Conservation (phyloP, 23 tunicate species). For the Botrylloides violaceus region DNA sequence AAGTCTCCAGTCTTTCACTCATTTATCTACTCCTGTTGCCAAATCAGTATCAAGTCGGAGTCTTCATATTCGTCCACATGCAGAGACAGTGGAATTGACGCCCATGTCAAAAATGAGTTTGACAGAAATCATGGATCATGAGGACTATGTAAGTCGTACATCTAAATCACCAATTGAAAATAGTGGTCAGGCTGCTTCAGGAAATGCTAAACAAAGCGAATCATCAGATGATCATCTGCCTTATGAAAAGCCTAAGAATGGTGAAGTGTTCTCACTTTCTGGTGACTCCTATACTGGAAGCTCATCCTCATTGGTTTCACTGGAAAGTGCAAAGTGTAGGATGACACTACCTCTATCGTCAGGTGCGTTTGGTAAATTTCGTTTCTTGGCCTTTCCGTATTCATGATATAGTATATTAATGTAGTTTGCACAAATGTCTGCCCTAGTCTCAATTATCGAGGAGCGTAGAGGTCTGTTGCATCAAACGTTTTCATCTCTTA, state of each 20-base stretch:
- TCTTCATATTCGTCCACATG: neutral
- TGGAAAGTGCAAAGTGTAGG: slow-evolving; percentile 2
- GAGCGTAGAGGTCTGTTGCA: too few species aligned
- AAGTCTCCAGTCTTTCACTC: neutral
- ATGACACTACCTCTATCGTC: slow-evolving; percentile 4
- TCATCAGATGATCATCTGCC: too few species aligned
- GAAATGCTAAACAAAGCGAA: neutral
- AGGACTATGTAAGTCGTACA: neutral
- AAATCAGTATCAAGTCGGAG: neutral
- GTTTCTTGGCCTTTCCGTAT: neutral
- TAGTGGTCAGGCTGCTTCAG: neutral
- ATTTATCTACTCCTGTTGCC: neutral
- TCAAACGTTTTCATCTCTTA: too few species aligned
- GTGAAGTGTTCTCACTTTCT: slow-evolving; percentile 1
- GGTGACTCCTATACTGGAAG: neutral
- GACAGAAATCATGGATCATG: neutral
- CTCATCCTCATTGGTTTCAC: neutral
- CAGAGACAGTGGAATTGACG: neutral
- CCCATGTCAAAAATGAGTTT: neutral
- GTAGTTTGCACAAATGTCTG: too few species aligned
- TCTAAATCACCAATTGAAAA: neutral
- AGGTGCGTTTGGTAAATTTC: neutral
- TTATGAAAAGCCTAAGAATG: neutral
- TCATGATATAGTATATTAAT: too few species aligned
- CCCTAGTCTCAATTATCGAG: too few species aligned